Conservation (phyloP, 2,888 invertebrate genomes). For the Autographa gamma region DNA sequence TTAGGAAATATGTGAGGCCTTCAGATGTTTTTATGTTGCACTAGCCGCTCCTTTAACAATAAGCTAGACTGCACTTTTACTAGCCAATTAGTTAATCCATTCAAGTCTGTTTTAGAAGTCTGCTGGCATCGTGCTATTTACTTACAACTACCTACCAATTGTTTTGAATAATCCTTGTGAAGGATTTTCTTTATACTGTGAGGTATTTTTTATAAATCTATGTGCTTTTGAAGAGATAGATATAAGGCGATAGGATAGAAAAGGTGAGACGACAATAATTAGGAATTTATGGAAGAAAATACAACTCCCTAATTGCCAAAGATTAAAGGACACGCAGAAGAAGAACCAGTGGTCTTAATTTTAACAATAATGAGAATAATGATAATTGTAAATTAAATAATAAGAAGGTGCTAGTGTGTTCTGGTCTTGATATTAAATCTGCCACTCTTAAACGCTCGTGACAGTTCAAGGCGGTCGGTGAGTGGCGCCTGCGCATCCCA, state of each 20-base stretch:
- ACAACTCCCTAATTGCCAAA: neutral
- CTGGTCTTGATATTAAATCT: conserved; percentile 77
- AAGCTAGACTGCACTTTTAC: neutral
- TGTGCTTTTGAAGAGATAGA: too few relatives aligned
- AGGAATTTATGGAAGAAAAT: neutral
- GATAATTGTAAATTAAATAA: neutral
- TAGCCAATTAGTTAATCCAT: neutral
- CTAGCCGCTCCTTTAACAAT: neutral
- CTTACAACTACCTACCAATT: neutral
- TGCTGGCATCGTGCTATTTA: neutral
- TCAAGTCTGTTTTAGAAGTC: neutral
- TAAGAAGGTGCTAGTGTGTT: conserved; percentile 49
- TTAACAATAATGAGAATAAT: conserved; percentile 29
- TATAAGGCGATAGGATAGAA: too few relatives aligned
- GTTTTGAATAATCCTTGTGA: too few relatives aligned
- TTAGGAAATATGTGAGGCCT: neutral
- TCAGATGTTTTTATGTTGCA: neutral
- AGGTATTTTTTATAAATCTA: too few relatives aligned
- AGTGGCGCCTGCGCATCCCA: conserved; percentile 69
- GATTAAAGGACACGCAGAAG: neutral
- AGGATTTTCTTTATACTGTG: too few relatives aligned
- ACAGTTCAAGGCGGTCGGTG: conserved; percentile 76
- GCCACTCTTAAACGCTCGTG: conserved; percentile 73
- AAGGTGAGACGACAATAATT: neutral
- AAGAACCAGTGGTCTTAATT: conserved; percentile 21